A percentile compares a stretch with the other conserved stretches of the same genome.
Evolutionary conservation across 2,113 vertebrate species (phyloP).

Genomic region (Plectropomus leopardus): DNA sequence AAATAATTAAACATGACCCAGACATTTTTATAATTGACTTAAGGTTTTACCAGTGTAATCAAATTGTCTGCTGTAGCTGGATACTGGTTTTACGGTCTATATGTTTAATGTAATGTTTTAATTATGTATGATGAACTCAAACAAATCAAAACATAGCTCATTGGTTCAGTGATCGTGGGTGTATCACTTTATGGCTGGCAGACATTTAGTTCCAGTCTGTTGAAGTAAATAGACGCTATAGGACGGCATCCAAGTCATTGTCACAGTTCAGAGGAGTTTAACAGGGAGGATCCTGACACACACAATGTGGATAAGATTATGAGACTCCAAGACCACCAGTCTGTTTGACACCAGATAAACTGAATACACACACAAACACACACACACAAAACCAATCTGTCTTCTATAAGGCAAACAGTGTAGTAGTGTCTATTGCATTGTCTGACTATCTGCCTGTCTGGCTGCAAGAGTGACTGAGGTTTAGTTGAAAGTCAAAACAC

Average conservation of each 20-base stretch:
- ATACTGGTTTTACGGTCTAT: neutral
- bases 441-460: conserved; percentile 48
- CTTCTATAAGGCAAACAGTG: conserved; percentile 67
- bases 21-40: neutral
- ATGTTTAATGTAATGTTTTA: conserved; percentile 36
- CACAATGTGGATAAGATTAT: conserved; percentile 67
- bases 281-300: conserved; percentile 56
- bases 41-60: neutral
- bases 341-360: conserved; percentile 69
- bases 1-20: neutral
- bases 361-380: conserved; percentile 25
- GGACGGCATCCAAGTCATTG: conserved; percentile 60
- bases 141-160: conserved; percentile 35
- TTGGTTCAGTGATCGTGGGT: conserved; percentile 5
- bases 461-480: conserved; percentile 40
- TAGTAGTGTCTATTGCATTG: conserved; percentile 30
- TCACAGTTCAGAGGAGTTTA: conserved; percentile 67
- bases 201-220: conserved; percentile 40
- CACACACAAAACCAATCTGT: conserved; percentile 48
- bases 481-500: conserved; percentile 35
- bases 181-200: conserved; percentile 38
- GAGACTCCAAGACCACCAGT: conserved; percentile 61
- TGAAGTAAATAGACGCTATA: conserved; percentile 45
- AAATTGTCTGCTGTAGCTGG: conserved; percentile 1
- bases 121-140: conserved; percentile 32